A percentile compares a stretch with the other conserved stretches of the same genome.
These are phyloP conservation scores for Neolamprologus caudopunctatus DNA, from an alignment of 2,113 vertebrate genomes.

Conservation along the genomic window DNA sequence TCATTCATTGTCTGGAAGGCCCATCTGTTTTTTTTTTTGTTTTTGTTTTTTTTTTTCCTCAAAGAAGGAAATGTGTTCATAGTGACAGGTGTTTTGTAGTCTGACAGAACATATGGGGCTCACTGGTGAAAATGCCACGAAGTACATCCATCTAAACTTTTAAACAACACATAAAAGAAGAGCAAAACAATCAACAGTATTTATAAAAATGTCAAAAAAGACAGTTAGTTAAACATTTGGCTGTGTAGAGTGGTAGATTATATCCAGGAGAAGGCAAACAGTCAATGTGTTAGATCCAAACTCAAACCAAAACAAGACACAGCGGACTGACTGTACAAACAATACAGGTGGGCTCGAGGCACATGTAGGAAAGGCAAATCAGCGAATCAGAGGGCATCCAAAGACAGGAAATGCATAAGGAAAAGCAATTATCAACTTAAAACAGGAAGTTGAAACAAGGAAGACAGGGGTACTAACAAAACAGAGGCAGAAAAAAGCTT, in stretches of 20 bases:
- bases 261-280: not conserved
- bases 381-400: not conserved
- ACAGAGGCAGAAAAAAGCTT: not conserved
- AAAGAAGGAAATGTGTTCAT: conserved; percentile 31
- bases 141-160: not conserved
- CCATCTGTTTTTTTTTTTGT: conserved; percentile 31
- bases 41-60: not conserved
- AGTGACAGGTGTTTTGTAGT: conserved; percentile 42
- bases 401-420: not conserved
- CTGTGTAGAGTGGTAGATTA: not conserved
- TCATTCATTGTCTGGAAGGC: conserved; percentile 13
- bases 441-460: not conserved
- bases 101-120: not conserved
- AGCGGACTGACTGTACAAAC: not conserved
- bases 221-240: not conserved
- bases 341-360: not conserved
- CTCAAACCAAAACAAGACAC: not conserved
- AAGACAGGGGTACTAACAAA: not conserved
- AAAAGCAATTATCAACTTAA: not conserved
- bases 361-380: not conserved
- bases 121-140: not conserved
- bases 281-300: not conserved
- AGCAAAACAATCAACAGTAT: not conserved
- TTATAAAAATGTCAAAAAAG: not conserved
- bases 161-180: not conserved